Conservation (phyloP, 2,113 vertebrate species). For the Xiphorhynchus elegans region DNA sequence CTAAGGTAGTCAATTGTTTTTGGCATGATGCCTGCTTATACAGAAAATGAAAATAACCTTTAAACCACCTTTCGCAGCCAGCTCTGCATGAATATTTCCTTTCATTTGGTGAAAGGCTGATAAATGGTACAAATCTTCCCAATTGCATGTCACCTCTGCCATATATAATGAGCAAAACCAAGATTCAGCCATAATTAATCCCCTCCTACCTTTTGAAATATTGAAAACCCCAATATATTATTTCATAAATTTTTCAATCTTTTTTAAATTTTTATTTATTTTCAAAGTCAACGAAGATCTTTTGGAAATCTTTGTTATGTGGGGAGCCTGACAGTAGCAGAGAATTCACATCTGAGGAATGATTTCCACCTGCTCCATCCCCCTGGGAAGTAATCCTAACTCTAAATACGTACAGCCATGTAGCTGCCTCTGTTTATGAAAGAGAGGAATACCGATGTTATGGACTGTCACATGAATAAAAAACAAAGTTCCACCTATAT, state of each 20-base stretch:
- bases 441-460: not conserved
- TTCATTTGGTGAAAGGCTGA: not conserved
- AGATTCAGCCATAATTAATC: not conserved
- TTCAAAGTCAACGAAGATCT: not conserved
- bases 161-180: not conserved
- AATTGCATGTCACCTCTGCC: not conserved
- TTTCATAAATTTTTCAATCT: not conserved
- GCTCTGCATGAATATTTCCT: not conserved
- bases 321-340: not conserved
- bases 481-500: not conserved
- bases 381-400: not conserved
- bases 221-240: not conserved
- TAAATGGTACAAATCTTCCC: not conserved
- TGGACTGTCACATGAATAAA: not conserved
- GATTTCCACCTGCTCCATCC: not conserved
- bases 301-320: not conserved
- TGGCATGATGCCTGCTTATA: not conserved
- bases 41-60: not conserved
- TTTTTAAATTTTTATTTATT: not conserved
- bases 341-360: not conserved
- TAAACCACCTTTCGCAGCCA: not conserved
- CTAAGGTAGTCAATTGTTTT: not conserved
- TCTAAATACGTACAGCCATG: not conserved
- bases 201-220: not conserved
- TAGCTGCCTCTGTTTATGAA: not conserved